Evolutionary conservation across 2,888 invertebrate genomes (phyloP).

Genomic region (Thalpophila matura): DNA sequence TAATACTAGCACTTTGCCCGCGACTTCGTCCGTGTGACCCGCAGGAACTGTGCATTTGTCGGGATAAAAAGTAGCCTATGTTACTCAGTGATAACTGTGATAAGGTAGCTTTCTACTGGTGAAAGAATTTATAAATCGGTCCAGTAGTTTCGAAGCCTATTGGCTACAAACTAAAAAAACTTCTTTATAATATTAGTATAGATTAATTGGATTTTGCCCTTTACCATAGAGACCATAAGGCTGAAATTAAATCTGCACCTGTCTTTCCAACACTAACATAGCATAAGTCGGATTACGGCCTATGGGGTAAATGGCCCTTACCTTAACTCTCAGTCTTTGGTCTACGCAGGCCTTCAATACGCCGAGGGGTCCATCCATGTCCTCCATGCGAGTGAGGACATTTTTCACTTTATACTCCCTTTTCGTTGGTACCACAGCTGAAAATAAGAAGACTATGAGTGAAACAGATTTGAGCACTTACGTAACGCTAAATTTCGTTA

Average conservation of each 20-base stretch:
- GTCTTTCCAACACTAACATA: not conserved
- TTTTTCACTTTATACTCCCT: constrained; percentile 69
- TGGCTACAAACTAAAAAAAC: no score
- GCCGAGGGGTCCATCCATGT: constrained; percentile 91
- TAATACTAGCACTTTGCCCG: no score
- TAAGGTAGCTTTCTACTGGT: no score
- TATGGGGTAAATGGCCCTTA: constrained; percentile 68
- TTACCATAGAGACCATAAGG: not conserved
- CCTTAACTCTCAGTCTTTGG: constrained; percentile 91
- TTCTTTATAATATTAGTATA: no score
- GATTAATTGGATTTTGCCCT: no score
- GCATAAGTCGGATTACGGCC: no score
- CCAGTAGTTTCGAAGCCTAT: no score
- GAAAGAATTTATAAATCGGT: no score
- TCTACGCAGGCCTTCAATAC: constrained; percentile 92
- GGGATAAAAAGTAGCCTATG: no score
- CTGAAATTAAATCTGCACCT: not conserved
- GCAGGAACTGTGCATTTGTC: no score
- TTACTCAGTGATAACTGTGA: no score
- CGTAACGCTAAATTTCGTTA: not conserved
- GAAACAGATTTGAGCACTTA: not conserved
- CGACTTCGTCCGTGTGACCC: no score
- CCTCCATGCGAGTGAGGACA: constrained; percentile 87
- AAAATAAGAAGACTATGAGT: constrained; percentile 7
- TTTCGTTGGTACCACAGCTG: constrained; percentile 27